Evolutionary conservation across 2,113 vertebrate species (phyloP).

Genomic region (Muntiacus reevesi): DNA sequence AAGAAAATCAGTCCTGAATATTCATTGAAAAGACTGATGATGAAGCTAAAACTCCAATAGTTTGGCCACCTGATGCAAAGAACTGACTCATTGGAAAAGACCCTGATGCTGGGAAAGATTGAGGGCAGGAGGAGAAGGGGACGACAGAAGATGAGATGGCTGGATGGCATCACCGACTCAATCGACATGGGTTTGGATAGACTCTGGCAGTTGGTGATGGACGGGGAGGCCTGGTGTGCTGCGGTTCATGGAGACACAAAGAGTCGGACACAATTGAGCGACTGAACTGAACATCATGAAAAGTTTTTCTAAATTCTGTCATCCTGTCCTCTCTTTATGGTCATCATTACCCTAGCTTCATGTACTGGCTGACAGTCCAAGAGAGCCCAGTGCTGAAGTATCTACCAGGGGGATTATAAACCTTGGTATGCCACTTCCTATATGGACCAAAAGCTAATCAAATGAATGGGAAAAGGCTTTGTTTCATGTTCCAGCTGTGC

Average conservation of each 20-base stretch:
- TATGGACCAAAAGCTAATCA: not conserved
- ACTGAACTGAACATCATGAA: not conserved
- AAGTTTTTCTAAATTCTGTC: not conserved
- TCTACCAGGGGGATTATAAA: not conserved
- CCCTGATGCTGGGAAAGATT: not conserved
- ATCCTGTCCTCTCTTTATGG: not conserved
- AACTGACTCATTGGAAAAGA: not conserved
- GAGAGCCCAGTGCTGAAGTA: not conserved
- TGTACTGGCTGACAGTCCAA: not conserved
- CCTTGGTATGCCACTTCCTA: not conserved
- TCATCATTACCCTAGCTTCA: not conserved
- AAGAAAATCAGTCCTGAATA: rapidly evolving
- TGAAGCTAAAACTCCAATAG: not conserved
- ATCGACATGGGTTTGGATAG: not conserved
- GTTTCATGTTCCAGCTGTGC: not conserved
- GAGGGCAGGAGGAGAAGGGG: not conserved
- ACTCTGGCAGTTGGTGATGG: not conserved
- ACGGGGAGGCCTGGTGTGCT: not conserved
- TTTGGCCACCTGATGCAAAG: not conserved
- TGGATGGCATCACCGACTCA: not conserved
- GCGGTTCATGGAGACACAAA: not conserved
- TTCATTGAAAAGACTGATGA: not conserved
- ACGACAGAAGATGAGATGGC: not conserved
- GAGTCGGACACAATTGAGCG: rapidly evolving
- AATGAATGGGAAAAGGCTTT: not conserved